Evolutionary conservation across 2,888 invertebrate species (phyloP).

Genomic region (Podotricha telesiphe): DNA sequence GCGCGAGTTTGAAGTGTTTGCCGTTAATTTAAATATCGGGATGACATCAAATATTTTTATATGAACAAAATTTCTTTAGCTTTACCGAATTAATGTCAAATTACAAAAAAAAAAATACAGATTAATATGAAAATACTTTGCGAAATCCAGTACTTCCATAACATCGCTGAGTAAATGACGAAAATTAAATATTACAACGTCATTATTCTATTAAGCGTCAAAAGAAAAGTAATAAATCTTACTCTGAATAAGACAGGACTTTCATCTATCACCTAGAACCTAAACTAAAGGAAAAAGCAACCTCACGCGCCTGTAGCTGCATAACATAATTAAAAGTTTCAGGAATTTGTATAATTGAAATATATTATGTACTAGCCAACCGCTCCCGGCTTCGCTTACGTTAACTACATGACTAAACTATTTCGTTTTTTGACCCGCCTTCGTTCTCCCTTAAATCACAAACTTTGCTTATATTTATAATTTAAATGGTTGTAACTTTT

Average conservation of each 20-base stretch:
- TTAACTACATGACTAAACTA: too few species aligned
- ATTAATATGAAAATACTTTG: background rate
- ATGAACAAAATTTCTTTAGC: constrained; percentile 21
- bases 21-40: constrained; percentile 66
- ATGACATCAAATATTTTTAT: constrained; percentile 60
- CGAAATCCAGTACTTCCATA: background rate
- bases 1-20: constrained; percentile 55
- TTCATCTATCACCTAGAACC: constrained; percentile 23
- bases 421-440: too few species aligned
- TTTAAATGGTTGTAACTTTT: too few species aligned
- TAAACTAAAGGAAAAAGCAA: constrained; percentile 8
- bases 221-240: constrained; percentile 20
- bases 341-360: background rate
- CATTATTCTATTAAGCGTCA: constrained; percentile 20
- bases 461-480: too few species aligned
- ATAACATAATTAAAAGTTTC: constrained; percentile 14
- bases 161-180: background rate
- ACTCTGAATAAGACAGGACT: constrained; percentile 13
- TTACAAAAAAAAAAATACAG: background rate
- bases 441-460: too few species aligned
- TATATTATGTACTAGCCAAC: too few species aligned
- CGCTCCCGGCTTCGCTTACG: too few species aligned
- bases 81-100: constrained; percentile 3
- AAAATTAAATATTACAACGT: constrained; percentile 5
- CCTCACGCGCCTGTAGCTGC: background rate